Conservation (phyloP, 2,797 vertebrate species). For the Tolypeutes matacus region DNA sequence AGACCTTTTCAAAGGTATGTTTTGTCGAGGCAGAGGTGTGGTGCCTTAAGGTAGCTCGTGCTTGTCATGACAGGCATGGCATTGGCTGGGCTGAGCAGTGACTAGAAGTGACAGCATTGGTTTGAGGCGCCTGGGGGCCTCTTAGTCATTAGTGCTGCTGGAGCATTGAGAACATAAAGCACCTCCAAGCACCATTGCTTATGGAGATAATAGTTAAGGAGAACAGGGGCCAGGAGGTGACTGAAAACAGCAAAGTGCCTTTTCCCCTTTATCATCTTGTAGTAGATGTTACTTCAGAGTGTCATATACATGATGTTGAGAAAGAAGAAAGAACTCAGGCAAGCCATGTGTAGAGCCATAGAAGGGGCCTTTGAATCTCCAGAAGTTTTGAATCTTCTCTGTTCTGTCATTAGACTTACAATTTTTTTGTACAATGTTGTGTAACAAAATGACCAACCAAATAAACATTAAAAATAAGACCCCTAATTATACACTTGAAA, state of each 20-base stretch:
- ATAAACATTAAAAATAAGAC: not conserved
- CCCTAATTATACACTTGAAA: not conserved
- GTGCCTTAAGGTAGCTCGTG: conserved; percentile 92
- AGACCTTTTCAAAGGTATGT: conserved; percentile 87
- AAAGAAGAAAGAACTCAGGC: not conserved
- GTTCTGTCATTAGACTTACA: conserved; percentile 3
- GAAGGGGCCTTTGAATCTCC: conserved; percentile 2
- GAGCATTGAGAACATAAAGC: conserved; percentile 82
- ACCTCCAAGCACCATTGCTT: conserved; percentile 79
- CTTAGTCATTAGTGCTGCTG: conserved; percentile 88
- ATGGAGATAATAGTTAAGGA: conserved; percentile 70
- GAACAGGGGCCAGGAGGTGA: not conserved
- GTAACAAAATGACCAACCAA: conserved; percentile 20
- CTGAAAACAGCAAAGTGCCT: conserved; percentile 2
- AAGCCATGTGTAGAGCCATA: not conserved
- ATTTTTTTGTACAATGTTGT: conserved; percentile 20
- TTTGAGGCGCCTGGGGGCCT: conserved; percentile 89
- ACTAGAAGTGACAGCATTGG: conserved; percentile 94
- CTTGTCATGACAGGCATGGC: conserved; percentile 97
- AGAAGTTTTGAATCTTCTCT: not conserved
- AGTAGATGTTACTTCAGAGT: conserved; percentile 5
- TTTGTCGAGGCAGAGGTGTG: conserved; percentile 92
- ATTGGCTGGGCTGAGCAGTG: conserved; percentile 92
- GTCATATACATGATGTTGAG: not conserved
- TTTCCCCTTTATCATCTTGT: conserved; percentile 51